Conservation (phyloP, 2,888 invertebrate genomes). For the Rhagophthalmus giganteus region DNA sequence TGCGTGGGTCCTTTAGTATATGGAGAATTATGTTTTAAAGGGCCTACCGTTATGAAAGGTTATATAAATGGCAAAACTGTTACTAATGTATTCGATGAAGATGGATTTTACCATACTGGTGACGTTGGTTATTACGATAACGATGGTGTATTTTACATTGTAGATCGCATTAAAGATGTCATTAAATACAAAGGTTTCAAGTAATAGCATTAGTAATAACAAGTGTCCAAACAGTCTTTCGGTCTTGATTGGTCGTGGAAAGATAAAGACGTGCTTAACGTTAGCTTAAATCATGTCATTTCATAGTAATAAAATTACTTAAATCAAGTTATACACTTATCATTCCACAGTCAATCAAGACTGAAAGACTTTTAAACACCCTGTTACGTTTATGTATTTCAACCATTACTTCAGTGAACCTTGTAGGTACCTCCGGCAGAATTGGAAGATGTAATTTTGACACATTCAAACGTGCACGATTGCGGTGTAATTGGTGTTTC, state of each 20-base stretch:
- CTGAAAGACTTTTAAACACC: no score
- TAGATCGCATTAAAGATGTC: conserved; percentile 82
- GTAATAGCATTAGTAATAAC: conserved; percentile 50
- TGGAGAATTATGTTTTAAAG: conserved; percentile 82
- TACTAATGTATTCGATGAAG: conserved; percentile 65
- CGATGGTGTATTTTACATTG: conserved; percentile 74
- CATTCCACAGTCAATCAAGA: no score
- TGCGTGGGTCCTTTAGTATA: conserved; percentile 62
- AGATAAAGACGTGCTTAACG: no score
- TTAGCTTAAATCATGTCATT: no score
- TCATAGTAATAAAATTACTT: no score
- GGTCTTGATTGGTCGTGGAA: no score
- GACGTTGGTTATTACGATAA: conserved; percentile 79
- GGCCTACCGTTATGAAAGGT: conserved; percentile 66
- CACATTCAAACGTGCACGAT: conserved; percentile 72
- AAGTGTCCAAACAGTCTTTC: background rate
- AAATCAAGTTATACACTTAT: no score
- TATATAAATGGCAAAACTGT: conserved; percentile 70
- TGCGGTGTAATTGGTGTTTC: conserved; percentile 82
- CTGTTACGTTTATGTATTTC: no score
- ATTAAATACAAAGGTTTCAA: conserved; percentile 85
- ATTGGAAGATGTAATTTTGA: conserved; percentile 78
- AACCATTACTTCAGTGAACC: background rate
- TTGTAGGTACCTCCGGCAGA: conserved; percentile 78
- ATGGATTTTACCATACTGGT: conserved; percentile 77